These are phyloP conservation scores for Heliconius hortense DNA, from an alignment of 2,888 invertebrate genomes.

Conservation along the genomic window DNA sequence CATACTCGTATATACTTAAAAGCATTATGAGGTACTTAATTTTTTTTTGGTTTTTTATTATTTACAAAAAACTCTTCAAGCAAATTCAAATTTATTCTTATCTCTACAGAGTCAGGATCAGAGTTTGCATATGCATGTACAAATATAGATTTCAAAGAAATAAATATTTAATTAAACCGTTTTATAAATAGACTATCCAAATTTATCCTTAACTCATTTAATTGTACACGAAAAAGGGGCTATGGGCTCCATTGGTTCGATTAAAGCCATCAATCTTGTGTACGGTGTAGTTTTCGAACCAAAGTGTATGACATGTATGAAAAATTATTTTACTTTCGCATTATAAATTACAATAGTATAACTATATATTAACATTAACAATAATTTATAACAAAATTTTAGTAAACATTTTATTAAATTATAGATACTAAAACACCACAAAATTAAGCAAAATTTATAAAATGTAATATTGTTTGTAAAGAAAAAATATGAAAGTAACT, in stretches of 20 bases:
- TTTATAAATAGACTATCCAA: neutral
- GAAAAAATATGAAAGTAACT: neutral
- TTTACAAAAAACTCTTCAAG: neutral
- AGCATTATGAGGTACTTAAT: neutral
- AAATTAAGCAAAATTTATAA: neutral
- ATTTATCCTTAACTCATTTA: neutral
- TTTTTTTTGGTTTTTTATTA: no score
- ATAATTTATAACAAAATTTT: neutral
- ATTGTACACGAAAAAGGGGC: constrained; percentile 9
- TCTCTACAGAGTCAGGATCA: neutral
- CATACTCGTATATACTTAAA: neutral
- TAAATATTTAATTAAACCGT: neutral
- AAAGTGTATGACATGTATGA: constrained; percentile 7
- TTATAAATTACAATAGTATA: neutral
- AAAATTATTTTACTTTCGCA: neutral
- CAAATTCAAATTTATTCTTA: neutral
- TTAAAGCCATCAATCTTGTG: constrained; percentile 12
- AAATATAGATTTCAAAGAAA: neutral
- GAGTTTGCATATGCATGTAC: neutral
- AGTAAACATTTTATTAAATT: no score
- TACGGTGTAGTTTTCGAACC: neutral
- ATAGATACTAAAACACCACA: neutral
- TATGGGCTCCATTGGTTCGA: neutral
- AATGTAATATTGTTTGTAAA: neutral
- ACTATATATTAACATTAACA: no score